A percentile compares a stretch with the other conserved stretches of the same genome.
Evolutionary conservation across 2,113 vertebrate genomes (phyloP).

Genomic region (Ifrita kowaldi): DNA sequence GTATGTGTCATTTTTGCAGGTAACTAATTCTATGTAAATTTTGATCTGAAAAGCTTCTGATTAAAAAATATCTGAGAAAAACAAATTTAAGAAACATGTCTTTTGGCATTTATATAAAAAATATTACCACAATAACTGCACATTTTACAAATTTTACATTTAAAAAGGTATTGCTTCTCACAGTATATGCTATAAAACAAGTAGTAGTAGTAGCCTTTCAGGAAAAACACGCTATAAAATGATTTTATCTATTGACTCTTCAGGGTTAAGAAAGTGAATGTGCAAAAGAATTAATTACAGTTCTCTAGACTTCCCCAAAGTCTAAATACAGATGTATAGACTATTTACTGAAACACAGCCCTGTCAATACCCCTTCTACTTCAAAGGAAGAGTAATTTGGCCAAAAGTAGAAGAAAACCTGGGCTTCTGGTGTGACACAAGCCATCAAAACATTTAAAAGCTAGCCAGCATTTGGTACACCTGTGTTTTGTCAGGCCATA

Average conservation of each 20-base stretch:
- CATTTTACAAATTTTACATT: neutral
- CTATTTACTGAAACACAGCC: neutral
- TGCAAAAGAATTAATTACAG: neutral
- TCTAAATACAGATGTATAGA: neutral
- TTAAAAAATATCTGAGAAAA: neutral
- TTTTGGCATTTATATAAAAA: neutral
- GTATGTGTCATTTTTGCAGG: neutral
- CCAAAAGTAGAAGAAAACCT: neutral
- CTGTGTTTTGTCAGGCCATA: neutral
- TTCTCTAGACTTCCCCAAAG: neutral
- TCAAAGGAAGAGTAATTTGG: neutral
- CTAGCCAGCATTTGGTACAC: neutral
- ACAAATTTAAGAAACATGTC: rapidly evolving
- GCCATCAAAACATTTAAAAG: neutral
- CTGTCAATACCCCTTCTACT: neutral
- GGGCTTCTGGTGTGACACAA: neutral
- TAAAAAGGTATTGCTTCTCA: neutral
- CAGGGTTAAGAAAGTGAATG: neutral
- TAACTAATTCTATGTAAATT: neutral
- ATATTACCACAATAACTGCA: neutral
- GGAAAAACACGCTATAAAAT: neutral
- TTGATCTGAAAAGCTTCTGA: neutral
- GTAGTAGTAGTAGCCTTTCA: neutral
- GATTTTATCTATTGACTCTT: neutral
- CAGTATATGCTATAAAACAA: neutral